A percentile compares a stretch with the other conserved stretches of the same genome.
These are phyloP conservation scores for Leptinotarsa texana DNA, from an alignment of 1,140 invertebrate genomes.

Conservation along the genomic window DNA sequence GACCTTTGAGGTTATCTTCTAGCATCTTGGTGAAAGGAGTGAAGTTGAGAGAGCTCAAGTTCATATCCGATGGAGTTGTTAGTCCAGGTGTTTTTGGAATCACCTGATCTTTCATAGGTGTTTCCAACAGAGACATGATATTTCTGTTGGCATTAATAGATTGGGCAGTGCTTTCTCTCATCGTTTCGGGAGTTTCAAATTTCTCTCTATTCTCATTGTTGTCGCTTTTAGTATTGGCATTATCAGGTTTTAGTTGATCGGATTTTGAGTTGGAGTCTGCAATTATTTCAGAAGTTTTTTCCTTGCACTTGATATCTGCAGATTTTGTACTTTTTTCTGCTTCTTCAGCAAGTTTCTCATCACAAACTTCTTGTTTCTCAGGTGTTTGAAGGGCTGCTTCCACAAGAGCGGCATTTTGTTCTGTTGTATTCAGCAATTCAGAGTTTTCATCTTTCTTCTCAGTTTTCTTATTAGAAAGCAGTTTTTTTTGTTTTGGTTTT, in stretches of 20 bases:
- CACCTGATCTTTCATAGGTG: conserved; percentile 43
- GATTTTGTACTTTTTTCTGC: not conserved
- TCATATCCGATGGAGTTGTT: conserved; percentile 19
- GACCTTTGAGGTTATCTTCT: conserved; percentile 45
- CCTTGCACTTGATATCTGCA: not conserved
- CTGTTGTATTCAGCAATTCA: conserved; percentile 10
- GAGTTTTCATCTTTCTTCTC: conserved; percentile 11
- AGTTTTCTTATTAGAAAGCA: not conserved
- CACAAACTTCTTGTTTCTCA: not conserved
- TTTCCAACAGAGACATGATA: conserved; percentile 41
- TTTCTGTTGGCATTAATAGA: conserved; percentile 29
- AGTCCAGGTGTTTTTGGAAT: conserved; percentile 43
- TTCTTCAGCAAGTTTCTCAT: not conserved
- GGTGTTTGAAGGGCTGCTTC: conserved; percentile 9
- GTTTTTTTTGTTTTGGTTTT: not conserved
- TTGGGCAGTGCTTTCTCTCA: not conserved
- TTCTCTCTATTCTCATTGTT: conserved; percentile 18
- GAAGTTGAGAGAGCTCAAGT: conserved; percentile 26
- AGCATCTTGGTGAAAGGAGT: conserved; percentile 50
- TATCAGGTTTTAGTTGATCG: conserved; percentile 42
- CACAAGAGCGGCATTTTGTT: conserved; percentile 9
- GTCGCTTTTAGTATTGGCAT: conserved; percentile 31
- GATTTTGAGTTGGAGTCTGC: conserved; percentile 42
- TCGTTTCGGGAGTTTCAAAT: conserved; percentile 27
- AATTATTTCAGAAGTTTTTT: conserved; percentile 18